Base-by-base conservation (phyloP, 2,888 invertebrate genomes). In the Polia nebulosa region DNA sequence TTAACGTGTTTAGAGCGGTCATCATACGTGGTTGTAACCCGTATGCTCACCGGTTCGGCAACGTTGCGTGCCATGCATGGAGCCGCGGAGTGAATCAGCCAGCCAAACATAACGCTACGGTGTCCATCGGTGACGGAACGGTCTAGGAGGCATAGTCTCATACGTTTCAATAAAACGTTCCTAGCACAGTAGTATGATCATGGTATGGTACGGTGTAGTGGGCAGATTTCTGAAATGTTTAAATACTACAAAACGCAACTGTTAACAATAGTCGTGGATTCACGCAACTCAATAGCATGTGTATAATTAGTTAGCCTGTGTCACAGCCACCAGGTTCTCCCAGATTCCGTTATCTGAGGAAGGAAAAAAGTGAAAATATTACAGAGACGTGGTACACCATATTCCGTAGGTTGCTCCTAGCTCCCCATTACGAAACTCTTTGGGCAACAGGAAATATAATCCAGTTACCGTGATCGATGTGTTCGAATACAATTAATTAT, bases 401-500 rank as follows among this genome's bases (percentile, higher is more conserved):
- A 41, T 51, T 58, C 69, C 22, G 53, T 61, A 61, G 36, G 53
- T 72, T 34, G 15, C 55, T 65, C 45, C 62, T 22, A 39, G 57
- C 58, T 68, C 22, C 47, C 29, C 9, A 27, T 65, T 66, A 66
- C 51, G 56, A 61, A 64, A 71, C 27, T 39, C 25, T 60, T 64
- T 45, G 47, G 62, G 65, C 44, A 76, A 72, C 72, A 67, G 80
- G 65, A 80, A 80, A 80, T 44, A 67, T 60, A 62, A 60, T 65
- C 58, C 57, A 70, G 60, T 65, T 61, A 75, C 56, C 22, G 44
- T 75, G 78, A 82, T 78, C 74, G 76, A 82, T 81, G 81, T 63
- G 64, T 80, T 78, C 56, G 63, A 66, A 68, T 70, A 59, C 60
- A 80, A 83, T 78, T 72, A 72, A 81, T 79, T 83, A 75, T 72